These are phyloP conservation scores for Scyliorhinus canicula DNA, from an alignment of 2,797 vertebrate species.

Conservation along the genomic window DNA sequence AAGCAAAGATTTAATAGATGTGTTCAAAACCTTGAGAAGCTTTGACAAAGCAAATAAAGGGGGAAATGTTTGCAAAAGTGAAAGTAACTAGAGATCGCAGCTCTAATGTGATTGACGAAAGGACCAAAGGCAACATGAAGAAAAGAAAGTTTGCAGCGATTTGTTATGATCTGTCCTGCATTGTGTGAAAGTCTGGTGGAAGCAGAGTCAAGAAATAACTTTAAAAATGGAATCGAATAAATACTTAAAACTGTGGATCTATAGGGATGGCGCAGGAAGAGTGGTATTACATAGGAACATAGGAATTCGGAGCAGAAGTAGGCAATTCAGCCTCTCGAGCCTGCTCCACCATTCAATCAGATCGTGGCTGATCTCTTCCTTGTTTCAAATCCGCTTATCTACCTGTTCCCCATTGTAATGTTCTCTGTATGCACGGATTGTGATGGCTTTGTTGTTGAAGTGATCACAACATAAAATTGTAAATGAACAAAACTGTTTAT, in stretches of 20 bases:
- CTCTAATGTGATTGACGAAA: neutral
- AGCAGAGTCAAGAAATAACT: neutral
- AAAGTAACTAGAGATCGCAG: neutral
- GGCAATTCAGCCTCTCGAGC: no score
- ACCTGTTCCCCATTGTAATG: no score
- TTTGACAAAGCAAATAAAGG: neutral
- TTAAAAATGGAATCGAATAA: neutral
- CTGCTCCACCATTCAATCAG: no score
- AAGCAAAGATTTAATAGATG: neutral
- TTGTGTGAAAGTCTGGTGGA: neutral
- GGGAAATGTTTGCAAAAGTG: neutral
- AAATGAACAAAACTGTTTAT: no score
- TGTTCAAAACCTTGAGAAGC: neutral
- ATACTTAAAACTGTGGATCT: neutral
- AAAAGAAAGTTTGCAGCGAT: neutral
- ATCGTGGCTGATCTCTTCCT: no score
- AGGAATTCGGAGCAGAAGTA: no score
- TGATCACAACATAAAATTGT: no score
- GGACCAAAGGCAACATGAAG: neutral
- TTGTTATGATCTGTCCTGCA: neutral
- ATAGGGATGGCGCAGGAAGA: rapidly evolving
- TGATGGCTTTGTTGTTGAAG: no score
- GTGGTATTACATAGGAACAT: no score
- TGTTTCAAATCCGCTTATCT: no score
- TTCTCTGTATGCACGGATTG: no score